Base-by-base conservation (phyloP, 2,797 vertebrate genomes). In the Gobio occitaniae region DNA sequence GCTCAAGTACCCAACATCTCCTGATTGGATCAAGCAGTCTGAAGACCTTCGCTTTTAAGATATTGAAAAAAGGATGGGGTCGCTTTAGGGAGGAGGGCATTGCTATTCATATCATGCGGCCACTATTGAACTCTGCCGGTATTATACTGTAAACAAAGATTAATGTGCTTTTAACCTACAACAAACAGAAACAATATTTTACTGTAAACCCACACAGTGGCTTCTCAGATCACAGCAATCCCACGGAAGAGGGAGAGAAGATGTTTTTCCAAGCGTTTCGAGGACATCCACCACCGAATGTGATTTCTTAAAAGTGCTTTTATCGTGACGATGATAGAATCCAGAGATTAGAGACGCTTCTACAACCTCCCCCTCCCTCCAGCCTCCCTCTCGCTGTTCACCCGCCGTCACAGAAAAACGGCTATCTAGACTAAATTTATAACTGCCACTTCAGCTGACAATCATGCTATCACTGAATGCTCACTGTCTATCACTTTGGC, bases 371-470 rank as follows among this genome's bases (percentile, higher is more conserved):
- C 86, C 61, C 29, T 65, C 25, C 15, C 61, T 65, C 63, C 2
- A 65, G 63, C 63, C 69, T 21, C 68, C n/a, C 36, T 87, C 41
- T 90, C 56, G 54, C 90, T 90, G 89, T 66, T 54, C 69, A 80
- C 86, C 89, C 50, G 38, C 87, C 89, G 84, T 94, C 93, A 91
- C 92, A 92, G 92, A 94, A 94, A 56, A 95, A 94, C 91, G 90
- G 90, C 91, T 89, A 90, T 94, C 93, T 87, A 87, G 92, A 94
- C 92, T 94, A 94, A 94, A 95, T 95, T 93, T 95, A 95, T 94
- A 95, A 94, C 94, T 93, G 94, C 93, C 94, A 94, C 93, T 95
- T 95, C 92, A 93, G 92, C 92, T 95, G 93, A 94, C 96, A 95
- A 92, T 94, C 95, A 94, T 86, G 78, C 92, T 94, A 94, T 94